phyloP scores from a whole-genome alignment of 2,113 vertebrate species.

The Melanotaenia duboulayi region DNA sequence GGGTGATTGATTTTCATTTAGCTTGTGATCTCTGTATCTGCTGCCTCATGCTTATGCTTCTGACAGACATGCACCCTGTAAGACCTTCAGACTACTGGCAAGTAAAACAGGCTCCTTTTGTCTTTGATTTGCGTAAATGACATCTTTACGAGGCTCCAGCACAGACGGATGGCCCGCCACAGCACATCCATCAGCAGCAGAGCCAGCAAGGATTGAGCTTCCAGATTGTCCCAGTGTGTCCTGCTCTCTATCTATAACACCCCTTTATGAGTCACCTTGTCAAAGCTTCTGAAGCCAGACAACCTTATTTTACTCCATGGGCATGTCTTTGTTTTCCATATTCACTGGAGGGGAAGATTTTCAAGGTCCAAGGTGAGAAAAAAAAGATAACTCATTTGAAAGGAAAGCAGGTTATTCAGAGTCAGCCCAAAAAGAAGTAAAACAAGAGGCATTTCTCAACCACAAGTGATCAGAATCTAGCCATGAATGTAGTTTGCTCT shows the following conservation, averaged over 20 bases:
- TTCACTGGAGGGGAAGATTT: constrained; percentile 49
- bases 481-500: constrained; percentile 11
- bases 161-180: constrained; percentile 61
- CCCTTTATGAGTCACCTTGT: constrained; percentile 75
- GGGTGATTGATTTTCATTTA: constrained; percentile 67
- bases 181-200: constrained; percentile 71
- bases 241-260: constrained; percentile 64
- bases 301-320: constrained; percentile 59
- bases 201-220: constrained; percentile 65
- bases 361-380: constrained; percentile 41
- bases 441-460: constrained; percentile 20
- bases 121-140: constrained; percentile 73
- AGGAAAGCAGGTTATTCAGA: constrained; percentile 9
- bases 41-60: not conserved
- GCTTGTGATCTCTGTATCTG: constrained; percentile 68
- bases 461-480: constrained; percentile 19
- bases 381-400: constrained; percentile 36
- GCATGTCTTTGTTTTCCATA: constrained; percentile 53
- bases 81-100: constrained; percentile 53
- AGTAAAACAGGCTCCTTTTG: constrained; percentile 70
- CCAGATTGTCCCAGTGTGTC: constrained; percentile 69
- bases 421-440: constrained; percentile 8
- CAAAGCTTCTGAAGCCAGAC: constrained; percentile 56
- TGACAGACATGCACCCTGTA: constrained; percentile 47
- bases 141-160: constrained; percentile 78